Evolutionary conservation across 2,113 vertebrate genomes (phyloP).

Genomic region (Ammospiza caudacuta): DNA sequence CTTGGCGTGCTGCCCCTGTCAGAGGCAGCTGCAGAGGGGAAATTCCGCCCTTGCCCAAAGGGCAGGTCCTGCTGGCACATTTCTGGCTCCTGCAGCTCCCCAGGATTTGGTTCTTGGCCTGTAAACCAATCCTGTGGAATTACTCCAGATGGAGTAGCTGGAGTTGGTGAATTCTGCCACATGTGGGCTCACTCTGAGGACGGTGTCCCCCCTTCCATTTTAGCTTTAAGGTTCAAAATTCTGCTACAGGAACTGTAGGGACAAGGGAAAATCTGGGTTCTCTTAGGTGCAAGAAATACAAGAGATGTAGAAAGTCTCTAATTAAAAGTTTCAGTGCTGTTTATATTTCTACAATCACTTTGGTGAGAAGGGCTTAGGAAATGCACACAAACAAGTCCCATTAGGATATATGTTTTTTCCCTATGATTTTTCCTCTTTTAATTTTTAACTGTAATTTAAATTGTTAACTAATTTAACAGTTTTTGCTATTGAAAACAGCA

Average conservation of each 20-base stretch:
- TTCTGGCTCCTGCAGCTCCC: not conserved
- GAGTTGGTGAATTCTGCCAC: not conserved
- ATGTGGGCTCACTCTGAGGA: not conserved
- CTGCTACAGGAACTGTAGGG: not conserved
- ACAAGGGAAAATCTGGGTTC: not conserved
- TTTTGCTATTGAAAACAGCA: not conserved
- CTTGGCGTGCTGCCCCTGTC: accelerated
- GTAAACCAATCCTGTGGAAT: not conserved
- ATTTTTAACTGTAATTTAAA: not conserved
- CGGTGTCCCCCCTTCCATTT: not conserved
- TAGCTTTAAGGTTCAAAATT: not conserved
- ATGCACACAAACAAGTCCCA: not conserved
- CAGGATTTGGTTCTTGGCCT: not conserved
- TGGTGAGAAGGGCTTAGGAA: not conserved
- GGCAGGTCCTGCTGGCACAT: not conserved
- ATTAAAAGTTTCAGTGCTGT: not conserved
- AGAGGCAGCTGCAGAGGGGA: not conserved
- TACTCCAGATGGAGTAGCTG: not conserved
- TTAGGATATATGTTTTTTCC: not conserved
- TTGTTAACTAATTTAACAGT: not conserved
- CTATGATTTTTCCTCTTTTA: not conserved
- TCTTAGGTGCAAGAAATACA: not conserved
- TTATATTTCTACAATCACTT: not conserved
- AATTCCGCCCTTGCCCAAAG: not conserved
- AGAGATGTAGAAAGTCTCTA: not conserved